Conservation (phyloP, 2,113 vertebrate species). For the Thermophis baileyi region DNA sequence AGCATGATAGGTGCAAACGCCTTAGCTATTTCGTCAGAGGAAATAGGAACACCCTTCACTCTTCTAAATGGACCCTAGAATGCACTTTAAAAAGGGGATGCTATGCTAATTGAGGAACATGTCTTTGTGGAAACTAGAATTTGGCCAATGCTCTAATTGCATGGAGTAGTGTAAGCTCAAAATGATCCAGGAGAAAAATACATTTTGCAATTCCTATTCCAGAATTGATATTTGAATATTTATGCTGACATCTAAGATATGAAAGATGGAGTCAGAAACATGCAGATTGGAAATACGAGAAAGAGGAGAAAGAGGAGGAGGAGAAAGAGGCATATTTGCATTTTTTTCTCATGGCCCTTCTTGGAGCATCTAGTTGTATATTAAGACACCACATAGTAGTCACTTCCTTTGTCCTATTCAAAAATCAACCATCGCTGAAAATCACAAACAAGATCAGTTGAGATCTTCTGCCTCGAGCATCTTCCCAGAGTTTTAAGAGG, state of each 20-base stretch:
- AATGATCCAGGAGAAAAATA: not conserved
- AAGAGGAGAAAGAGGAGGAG: not conserved
- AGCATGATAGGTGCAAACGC: not conserved
- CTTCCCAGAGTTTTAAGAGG: not conserved
- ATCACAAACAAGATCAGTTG: fast-evolving
- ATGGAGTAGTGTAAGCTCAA: not conserved
- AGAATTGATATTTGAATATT: not conserved
- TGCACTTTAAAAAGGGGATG: not conserved
- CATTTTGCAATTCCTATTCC: not conserved
- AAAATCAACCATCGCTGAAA: not conserved
- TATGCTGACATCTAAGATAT: not conserved
- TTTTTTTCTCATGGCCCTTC: not conserved
- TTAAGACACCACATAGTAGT: not conserved
- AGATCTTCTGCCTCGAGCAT: not conserved
- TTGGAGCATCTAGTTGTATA: not conserved
- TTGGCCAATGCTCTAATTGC: not conserved
- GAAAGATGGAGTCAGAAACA: not conserved
- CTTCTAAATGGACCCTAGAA: not conserved
- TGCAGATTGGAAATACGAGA: not conserved
- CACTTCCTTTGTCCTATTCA: not conserved
- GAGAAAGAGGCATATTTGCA: not conserved
- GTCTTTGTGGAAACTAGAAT: not conserved
- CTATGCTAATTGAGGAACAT: not conserved
- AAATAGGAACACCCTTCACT: not conserved
- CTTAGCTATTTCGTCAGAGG: not conserved